Evolutionary conservation across 2,888 invertebrate species (phyloP), one percentile per base, ranked within the genome.

Genomic region (Pycnomerus fuliginosus): DNA sequence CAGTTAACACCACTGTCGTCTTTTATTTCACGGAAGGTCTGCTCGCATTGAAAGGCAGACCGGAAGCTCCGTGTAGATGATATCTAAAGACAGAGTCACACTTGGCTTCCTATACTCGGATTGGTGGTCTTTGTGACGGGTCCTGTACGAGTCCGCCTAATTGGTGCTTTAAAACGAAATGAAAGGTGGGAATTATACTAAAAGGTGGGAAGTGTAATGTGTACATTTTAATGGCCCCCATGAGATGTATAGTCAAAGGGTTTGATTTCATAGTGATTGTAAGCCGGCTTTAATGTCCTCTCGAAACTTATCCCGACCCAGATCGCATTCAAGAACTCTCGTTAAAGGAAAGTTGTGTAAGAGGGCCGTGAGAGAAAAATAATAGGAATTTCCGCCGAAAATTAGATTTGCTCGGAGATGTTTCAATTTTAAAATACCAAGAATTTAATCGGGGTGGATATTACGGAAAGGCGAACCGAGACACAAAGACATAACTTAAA

Each of bases 21-120:
- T n/a, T n/a, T n/a, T n/a, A n/a, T n/a, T n/a, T n/a, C n/a, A n/a
- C n/a, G n/a, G n/a, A n/a, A n/a, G n/a, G n/a, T n/a, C n/a, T n/a
- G n/a, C n/a, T n/a, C n/a, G n/a, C n/a, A n/a, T n/a, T n/a, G n/a
- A n/a, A n/a, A n/a, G n/a, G n/a, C n/a, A n/a, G 20, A 39, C 48
- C 48, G 48, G 48, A 47, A 47, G 34, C 30, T 13, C 17, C 2
- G 31, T 32, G 39, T 35, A 33, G 44, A 43, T 47, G 43, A 44
- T 53, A 55, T 55, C 55, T n/a, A 38, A 29, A 32, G 46, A 46
- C 35, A 35, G 42, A 36, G 46, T 52, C 47, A 50, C 50, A 50
- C 43, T 50, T 37, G 50, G 56, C 47, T 52, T 52, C 52, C 53
- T 52, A 46, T 50, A 20, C 51, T 48, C 16, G 44, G 48, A 56